Percentiles rank a stretch among this genome's conserved stretches.
Evolutionary conservation across 2,888 invertebrate genomes (phyloP).

Genomic region (Cosmorhoe ocellata): DNA sequence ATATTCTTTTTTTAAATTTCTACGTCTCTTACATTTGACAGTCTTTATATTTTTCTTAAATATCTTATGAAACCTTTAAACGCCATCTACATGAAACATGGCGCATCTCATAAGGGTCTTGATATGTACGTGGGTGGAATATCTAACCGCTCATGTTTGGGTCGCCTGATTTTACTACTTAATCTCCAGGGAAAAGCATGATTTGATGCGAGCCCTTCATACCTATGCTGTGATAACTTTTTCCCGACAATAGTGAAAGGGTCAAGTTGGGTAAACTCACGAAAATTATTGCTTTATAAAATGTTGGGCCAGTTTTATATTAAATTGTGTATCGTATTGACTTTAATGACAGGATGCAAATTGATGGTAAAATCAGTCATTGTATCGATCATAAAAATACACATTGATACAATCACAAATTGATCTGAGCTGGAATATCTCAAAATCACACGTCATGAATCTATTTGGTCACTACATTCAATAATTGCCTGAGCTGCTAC

Average conservation of each 20-base stretch:
- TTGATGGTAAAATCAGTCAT: not conserved
- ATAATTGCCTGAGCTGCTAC: too few species aligned
- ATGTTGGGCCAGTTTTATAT: conserved; percentile 12
- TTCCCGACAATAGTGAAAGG: conserved; percentile 17
- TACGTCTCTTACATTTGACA: too few species aligned
- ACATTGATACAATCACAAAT: not conserved
- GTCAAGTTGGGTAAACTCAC: conserved; percentile 21
- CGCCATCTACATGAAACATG: conserved; percentile 4
- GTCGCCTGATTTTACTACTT: conserved; percentile 21
- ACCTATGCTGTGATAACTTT: conserved; percentile 24
- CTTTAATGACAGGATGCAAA: not conserved
- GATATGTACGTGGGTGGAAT: conserved; percentile 12
- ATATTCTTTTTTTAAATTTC: too few species aligned
- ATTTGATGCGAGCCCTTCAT: conserved; percentile 21
- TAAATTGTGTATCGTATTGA: conserved; percentile 14
- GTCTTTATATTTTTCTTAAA: not conserved
- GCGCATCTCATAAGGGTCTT: conserved; percentile 6
- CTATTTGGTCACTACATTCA: too few species aligned
- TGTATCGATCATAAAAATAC: not conserved
- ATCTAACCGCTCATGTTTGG: conserved; percentile 11
- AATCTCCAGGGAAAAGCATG: conserved; percentile 16
- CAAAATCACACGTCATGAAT: too few species aligned
- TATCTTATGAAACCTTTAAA: conserved; percentile 4
- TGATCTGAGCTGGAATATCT: too few species aligned
- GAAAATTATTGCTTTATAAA: conserved; percentile 18